Evolutionary conservation across 2,797 vertebrate species (phyloP), one percentile per base, ranked within the genome.

Genomic region (Cetoscarus ocellatus): DNA sequence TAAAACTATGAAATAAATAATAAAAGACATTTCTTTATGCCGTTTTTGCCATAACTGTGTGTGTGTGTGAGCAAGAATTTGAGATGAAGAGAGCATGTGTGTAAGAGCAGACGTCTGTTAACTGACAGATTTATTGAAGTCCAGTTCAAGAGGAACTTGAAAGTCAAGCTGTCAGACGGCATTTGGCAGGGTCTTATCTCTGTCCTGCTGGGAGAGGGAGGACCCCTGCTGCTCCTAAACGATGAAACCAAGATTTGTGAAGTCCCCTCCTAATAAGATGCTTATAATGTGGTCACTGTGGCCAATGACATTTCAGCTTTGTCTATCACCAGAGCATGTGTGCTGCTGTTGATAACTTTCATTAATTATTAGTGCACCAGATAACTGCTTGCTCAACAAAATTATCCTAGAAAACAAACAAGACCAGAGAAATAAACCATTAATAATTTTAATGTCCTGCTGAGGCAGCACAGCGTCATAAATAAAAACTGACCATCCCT

Each of bases 161-260:
- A 64, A 62, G 62, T 75, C 44, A 63, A 13, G 56, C 6, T 14
- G 36, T 62, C 53, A 69, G 61, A 54, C 27, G 59, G 10, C n/a
- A n/a, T 9, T 11, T 57, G 44, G 1, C 57, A 51, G 39, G 6
- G 6, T 34, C 38, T 55, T 13, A 43, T 73, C 45, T 75, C 39
- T 49, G 36, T 3, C 66, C 63, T n/a, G 70, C 80, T 79, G 75
- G 10, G 27, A 62, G 42, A 49, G 18, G 42, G 34, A 65, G 40
- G 48, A 34, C 18, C 47, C 67, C 61, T 17, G 39, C 54, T 68
- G 58, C 35, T 70, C 61, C 42, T 39, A 36, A 54, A 10, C 38
- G 57, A 73, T 58, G 40, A 19, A 36, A 55, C 38, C 1, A 7
- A 58, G 61, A 50, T 47, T 56, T 15, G 17, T 57, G 27, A 67